Evolutionary conservation across 2,888 invertebrate species (phyloP).

Genomic region (Drosophila atroscutellata): DNA sequence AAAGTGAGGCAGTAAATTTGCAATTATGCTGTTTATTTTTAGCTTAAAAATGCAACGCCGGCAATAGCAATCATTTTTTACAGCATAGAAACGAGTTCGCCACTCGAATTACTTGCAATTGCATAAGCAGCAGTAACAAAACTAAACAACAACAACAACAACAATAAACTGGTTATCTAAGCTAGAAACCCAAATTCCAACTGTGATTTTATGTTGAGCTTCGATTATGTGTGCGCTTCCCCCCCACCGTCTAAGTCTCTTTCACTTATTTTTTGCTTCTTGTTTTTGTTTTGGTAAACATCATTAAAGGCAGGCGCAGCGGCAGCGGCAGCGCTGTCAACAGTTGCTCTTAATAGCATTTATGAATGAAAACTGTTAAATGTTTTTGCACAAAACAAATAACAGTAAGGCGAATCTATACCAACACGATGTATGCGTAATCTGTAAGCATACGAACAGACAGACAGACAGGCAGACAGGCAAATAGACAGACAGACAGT

Average conservation of each 20-base stretch:
- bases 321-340: conserved; percentile 3
- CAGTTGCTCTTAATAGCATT: conserved; percentile 34
- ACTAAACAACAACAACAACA: conserved; percentile 1
- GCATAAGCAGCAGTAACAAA: conserved; percentile 47
- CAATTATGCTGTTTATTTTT: conserved; percentile 72
- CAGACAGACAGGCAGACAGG: background rate
- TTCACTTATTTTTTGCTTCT: background rate
- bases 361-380: conserved; percentile 43
- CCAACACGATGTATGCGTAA: conserved; percentile 16
- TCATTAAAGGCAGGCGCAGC: conserved; percentile 29
- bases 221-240: conserved; percentile 32
- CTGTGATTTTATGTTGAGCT: conserved; percentile 17
- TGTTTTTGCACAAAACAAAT: conserved; percentile 32
- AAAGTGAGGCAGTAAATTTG: conserved; percentile 38
- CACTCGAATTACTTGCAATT: conserved; percentile 39
- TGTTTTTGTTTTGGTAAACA: conserved; percentile 31
- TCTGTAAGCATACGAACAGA: conserved; percentile 15
- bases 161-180: conserved; percentile 54
- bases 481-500: background rate
- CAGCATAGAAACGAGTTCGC: conserved; percentile 55
- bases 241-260: background rate
- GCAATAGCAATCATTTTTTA: conserved; percentile 47
- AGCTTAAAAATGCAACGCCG: conserved; percentile 43
- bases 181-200: conserved; percentile 68
- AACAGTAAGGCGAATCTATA: conserved; percentile 7